Evolutionary conservation across 2,797 vertebrate species (phyloP).

Genomic region (Betta splendens): DNA sequence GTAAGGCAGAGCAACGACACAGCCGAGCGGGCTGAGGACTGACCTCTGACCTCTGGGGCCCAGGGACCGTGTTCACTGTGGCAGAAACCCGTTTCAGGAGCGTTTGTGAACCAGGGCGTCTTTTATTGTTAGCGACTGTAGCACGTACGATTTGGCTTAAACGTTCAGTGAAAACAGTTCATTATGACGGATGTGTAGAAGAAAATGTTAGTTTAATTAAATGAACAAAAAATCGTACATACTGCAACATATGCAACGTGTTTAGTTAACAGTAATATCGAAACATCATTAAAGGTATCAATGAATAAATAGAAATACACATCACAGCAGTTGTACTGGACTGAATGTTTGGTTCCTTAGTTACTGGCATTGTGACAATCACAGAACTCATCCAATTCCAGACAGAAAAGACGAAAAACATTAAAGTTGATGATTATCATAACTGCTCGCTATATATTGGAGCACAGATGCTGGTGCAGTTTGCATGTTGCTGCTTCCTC

Average conservation of each 20-base stretch:
- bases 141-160: conserved; percentile 12
- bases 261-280: conserved; percentile 3
- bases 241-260: background rate
- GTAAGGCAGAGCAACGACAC: conserved; percentile 51
- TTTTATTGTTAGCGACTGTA: conserved; percentile 43
- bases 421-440: conserved; percentile 12
- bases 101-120: background rate
- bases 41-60: conserved; percentile 19
- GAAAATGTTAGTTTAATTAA: conserved; percentile 2
- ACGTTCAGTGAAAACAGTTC: conserved; percentile 12
- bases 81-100: conserved; percentile 1
- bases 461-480: background rate
- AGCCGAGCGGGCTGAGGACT: conserved; percentile 26
- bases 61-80: conserved; percentile 8
- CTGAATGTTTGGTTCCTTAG: conserved; percentile 7
- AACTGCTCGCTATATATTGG: conserved; percentile 18
- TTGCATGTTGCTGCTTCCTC: too few relatives aligned
- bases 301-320: conserved; percentile 6
- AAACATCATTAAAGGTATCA: background rate
- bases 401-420: conserved; percentile 8
- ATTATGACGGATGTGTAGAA: background rate
- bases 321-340: conserved; percentile 4
- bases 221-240: background rate
- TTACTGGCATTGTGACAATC: background rate
- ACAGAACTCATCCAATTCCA: conserved; percentile 4